Evolutionary conservation across 2,797 vertebrate genomes (phyloP), one percentile per base, ranked within the genome.

Genomic region (Anguilla obscura): DNA sequence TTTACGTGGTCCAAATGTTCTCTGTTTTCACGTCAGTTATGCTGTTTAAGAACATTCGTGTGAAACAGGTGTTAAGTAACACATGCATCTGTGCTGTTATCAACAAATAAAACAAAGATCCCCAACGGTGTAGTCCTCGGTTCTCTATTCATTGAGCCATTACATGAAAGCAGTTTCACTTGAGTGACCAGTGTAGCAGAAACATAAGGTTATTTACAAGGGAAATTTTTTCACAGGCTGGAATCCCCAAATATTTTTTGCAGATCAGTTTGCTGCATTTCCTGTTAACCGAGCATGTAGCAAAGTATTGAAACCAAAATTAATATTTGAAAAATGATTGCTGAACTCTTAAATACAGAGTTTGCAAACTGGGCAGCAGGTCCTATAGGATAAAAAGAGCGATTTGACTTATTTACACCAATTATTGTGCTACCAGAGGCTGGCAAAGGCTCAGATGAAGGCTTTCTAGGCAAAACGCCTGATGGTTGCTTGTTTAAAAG

Each of bases 151-250:
- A 40, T 24, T 40, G 40, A 52, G 24, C 48, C 80, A 24, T 60
- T 85, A 40, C 33, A 21, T 30, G 5, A 24, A 83, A 83, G 24
- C 9, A 82, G 7, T 48, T 48, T 82, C 3, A 9, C 40, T 82
- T 40, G 12, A 33, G 79, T 82, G n/a, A 27, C 63, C 63, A 69
- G 63, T 27, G 40, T n/a, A 52, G 45, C 48, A 48, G 80, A 52
- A 48, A 52, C 10, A 24, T 52, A 83, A 83, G 50, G 21, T 82
- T 45, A 89, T 56, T 84, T 21, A 71, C 7, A 86, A 58, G 52
- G 79, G 76, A 85, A 85, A 63, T 63, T 48, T 8, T 83, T 58
- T 45, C n/a, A 54, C 27, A 27, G 27, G 10, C 24, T 18, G 18
- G 18, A 63, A 69, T 52, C 10, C 50, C 50, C 50, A 52, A 52